Evolutionary conservation across 2,888 invertebrate species (phyloP), one percentile per base, ranked within the genome.

Genomic region (Melikaiella ostensackeni): DNA sequence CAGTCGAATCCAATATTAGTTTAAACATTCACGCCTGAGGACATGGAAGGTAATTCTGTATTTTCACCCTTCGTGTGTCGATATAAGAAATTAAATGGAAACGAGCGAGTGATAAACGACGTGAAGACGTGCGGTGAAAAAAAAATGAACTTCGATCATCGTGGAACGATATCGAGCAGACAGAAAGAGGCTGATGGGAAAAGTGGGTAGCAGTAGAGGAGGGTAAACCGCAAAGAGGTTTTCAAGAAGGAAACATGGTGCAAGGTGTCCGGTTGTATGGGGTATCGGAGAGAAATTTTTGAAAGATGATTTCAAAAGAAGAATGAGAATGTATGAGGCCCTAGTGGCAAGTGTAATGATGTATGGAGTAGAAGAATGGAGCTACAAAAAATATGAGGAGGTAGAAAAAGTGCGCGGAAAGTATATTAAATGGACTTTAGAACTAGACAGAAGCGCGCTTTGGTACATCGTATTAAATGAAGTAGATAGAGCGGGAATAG

Each of bases 231-330:
- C 21, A 55, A 55, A 63, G 63, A 63, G 35, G 30, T 6, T 35
- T 64, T 64, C 70, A 50, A 70, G 46, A 66, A 6, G n/a, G n/a
- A n/a, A n/a, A n/a, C 66, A 46, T 19, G 46, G 19, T 46, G 27
- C n/a, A 50, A 64, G 38, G 64, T 38, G 82, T 80, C 62, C 81
- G 77, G 73, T 83, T 24, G 24, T n/a, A n/a, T n/a, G n/a, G n/a
- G n/a, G n/a, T n/a, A n/a, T n/a, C n/a, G n/a, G n/a, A n/a, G n/a
- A n/a, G n/a, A n/a, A n/a, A n/a, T n/a, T n/a, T n/a, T n/a, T n/a
- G n/a, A n/a, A n/a, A n/a, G n/a, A n/a, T n/a, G n/a, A n/a, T n/a
- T n/a, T n/a, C n/a, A n/a, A n/a, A n/a, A n/a, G n/a, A n/a, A n/a
- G n/a, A n/a, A n/a, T n/a, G n/a, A n/a, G n/a, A n/a, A n/a, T n/a